Conservation (phyloP, 35 echinoderm and acorn worm species). For the Holothuria glaberrima region DNA sequence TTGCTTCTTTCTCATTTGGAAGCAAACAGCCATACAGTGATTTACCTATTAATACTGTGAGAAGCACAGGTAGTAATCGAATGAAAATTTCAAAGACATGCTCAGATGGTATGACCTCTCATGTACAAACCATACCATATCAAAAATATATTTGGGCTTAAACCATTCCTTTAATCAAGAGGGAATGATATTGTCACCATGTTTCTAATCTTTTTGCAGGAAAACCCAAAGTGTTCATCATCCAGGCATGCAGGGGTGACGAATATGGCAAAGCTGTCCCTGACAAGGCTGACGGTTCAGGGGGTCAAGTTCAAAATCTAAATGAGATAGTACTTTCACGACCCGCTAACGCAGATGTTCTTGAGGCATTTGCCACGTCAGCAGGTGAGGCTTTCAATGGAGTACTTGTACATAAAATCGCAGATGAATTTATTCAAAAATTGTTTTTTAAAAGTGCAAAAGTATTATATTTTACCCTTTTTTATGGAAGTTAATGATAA, state of each 20-base stretch:
- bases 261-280: background rate
- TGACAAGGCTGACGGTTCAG: slow-evolving; percentile 18
- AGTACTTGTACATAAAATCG: background rate
- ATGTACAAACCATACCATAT: no score
- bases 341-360: slow-evolving; percentile 69
- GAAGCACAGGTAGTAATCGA: no score
- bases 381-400: slow-evolving; percentile 23
- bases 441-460: background rate
- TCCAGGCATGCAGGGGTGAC: slow-evolving; percentile 62
- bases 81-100: no score
- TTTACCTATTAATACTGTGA: no score
- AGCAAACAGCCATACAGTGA: no score
- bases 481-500: background rate
- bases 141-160: no score
- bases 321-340: background rate
- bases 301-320: background rate
- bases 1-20: no score
- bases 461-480: background rate
- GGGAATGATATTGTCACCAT: background rate
- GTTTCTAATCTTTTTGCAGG: slow-evolving; percentile 25
- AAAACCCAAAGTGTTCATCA: slow-evolving; percentile 73
- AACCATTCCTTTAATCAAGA: background rate
- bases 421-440: background rate
- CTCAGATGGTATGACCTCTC: no score
- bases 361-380: slow-evolving; percentile 60